Evolutionary conservation across 2,888 invertebrate genomes (phyloP).

Genomic region (Lathronympha strigana): DNA sequence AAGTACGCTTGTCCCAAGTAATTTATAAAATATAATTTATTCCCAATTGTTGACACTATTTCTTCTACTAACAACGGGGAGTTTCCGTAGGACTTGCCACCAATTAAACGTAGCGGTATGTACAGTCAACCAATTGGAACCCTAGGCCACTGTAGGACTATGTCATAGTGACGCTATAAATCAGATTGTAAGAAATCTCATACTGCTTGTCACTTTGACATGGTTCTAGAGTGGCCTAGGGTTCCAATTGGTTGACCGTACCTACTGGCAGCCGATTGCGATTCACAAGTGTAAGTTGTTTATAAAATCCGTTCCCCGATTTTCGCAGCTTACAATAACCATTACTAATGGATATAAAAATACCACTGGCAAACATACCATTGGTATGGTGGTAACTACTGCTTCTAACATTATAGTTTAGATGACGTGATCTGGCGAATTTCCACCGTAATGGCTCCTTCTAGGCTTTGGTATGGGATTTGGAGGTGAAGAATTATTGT

Average conservation of each 20-base stretch:
- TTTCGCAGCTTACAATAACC: background rate
- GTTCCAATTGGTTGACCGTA: no score
- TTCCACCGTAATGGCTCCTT: slow-evolving; percentile 76
- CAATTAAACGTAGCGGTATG: background rate
- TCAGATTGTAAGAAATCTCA: no score
- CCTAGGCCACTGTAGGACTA: no score
- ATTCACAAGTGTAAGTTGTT: no score
- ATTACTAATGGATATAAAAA: slow-evolving; percentile 1
- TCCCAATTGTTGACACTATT: background rate
- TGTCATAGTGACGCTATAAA: no score
- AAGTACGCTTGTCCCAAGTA: slow-evolving; percentile 3
- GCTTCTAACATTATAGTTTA: slow-evolving; percentile 8
- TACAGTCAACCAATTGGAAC: no score
- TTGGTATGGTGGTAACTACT: background rate
- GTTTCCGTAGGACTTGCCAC: no score
- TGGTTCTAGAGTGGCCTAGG: no score
- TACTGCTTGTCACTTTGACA: no score
- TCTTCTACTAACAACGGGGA: background rate
- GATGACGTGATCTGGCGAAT: slow-evolving; percentile 49
- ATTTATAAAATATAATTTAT: background rate
- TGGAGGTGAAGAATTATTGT: slow-evolving; percentile 74
- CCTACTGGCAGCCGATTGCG: background rate
- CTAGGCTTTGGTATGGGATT: slow-evolving; percentile 85
- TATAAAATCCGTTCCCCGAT: no score
- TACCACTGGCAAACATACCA: background rate